Evolutionary conservation across 2,888 invertebrate species (phyloP), one percentile per base, ranked within the genome.

Genomic region (Drosophila fulvimacula): DNA sequence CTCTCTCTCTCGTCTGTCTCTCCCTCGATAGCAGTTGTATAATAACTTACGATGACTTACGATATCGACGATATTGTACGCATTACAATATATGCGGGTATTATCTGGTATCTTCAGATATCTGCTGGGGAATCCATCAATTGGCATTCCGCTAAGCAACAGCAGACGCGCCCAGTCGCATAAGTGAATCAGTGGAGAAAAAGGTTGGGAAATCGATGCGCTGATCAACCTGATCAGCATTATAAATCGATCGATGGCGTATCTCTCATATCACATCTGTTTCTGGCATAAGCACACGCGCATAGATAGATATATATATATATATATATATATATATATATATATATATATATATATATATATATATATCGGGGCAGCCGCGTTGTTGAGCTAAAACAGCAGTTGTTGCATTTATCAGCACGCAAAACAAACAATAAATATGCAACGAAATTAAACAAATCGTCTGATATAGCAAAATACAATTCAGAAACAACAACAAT

Each of bases 181-280:
- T 27, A 19, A 10, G 15, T 41, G 53, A 60, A 42, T 34, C 38
- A 53, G 38, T 19, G 11, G 7, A 19, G 49, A 4, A 9, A 24
- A 32, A 5, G 36, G 17, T 49, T 70, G 42, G 4, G 11, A n/a
- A 46, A 42, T 17, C 17, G 2, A 10, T 24, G 24, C 1, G 2
- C 21, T 21, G 27, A 44, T n/a, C 49, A 21, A 15, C 21, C 57
- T 60, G 73, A 59, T 74, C 61, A 27, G 67, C 58, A 67, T 72
- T 72, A 62, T 74, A 72, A 74, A 72, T 59, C 73, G 58, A 61
- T 72, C 58, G 73, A 55, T 70, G 71, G 49, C 71, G 46, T 48
- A 61, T 30, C 55, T 30, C 53, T 19, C 38, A 44, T 32, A 53
- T 55, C 27, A 24, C 44, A 55, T 63, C 55, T 76, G 76, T 52